phyloP scores from a whole-genome alignment of 1,140 invertebrate genomes.

The Heliconius eleuchia region DNA sequence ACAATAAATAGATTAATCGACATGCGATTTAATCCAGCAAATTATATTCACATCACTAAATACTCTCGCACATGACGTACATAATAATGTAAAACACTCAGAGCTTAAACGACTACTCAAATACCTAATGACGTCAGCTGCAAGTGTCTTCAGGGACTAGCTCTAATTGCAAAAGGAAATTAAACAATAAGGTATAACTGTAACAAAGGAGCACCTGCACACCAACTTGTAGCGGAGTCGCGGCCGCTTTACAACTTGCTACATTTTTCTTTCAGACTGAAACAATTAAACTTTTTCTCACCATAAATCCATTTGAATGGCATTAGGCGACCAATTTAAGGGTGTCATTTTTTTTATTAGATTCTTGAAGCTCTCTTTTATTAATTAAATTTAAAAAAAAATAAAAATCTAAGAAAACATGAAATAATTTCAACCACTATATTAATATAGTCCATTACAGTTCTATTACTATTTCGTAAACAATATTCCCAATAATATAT shows the following conservation, averaged over 20 bases:
- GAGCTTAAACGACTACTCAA: not conserved
- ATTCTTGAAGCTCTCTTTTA: not conserved
- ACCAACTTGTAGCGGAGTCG: not conserved
- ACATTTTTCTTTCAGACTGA: conserved; percentile 18
- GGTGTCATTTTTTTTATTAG: not conserved
- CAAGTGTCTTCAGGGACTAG: not conserved
- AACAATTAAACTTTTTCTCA: conserved; percentile 20
- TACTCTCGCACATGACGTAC: not conserved
- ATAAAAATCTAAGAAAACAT: not conserved
- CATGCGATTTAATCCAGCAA: not conserved
- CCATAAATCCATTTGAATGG: not conserved
- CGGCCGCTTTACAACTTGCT: conserved; percentile 1
- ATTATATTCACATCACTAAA: not conserved
- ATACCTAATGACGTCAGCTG: not conserved
- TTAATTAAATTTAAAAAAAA: not conserved
- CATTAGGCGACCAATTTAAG: not conserved
- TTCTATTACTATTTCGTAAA: not conserved
- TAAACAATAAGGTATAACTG: not conserved
- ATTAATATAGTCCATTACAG: too few species aligned
- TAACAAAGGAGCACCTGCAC: conserved; percentile 15
- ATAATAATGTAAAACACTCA: not conserved
- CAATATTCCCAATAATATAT: not conserved
- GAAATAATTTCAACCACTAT: not conserved
- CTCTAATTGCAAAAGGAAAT: conserved; percentile 10
- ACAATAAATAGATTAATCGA: not conserved